Base-by-base conservation (phyloP, 2,888 invertebrate genomes). In the Drosophila fulvimacula region DNA sequence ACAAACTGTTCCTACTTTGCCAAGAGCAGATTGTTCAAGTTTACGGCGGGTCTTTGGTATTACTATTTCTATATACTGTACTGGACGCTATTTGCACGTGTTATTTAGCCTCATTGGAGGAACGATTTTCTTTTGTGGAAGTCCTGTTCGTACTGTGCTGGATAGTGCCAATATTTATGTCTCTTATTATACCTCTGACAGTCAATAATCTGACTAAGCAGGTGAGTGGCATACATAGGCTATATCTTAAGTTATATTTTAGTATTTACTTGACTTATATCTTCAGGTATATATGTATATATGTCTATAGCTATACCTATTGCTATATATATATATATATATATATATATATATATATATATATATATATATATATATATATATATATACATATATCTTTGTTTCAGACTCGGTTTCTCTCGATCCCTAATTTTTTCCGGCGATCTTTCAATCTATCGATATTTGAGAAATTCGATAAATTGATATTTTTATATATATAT, bases 101-200 rank as follows among this genome's bases (percentile, higher is more conserved):
- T 52, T 49, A 34, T 32, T 5, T 82, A 53, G 52, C 67, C 32
- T 19, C 60, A 11, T 51, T 19, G 21, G 49, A 34, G 56, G 64
- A 21, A 1, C 58, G 21, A 1, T 63, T 63, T 11, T 53, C 5
- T 10, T 0, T n/a, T 24, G 21, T 38, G 10, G 64, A 64, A 53
- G 44, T 66, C 5, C 17, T 41, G 1, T 39, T 49, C 13, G 17
- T 75, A 1, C 10, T 66, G 1, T 4, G 27, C 15, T 79, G 78
- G 82, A n/a, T 75, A 6, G 13, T 48, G 1, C 78, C 78, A 0
- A 42, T 75, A 30, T 13, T 49, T 13, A 27, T 58, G 21, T 82
- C 79, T 24, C 39, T 79, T n/a, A 46, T 51, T 30, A 36, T 82
- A 7, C 79, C 79, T 10, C 9, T 82, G 27, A 32, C 51, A 11